Base-by-base conservation (phyloP, 2,113 vertebrate genomes). In the Brachionichthys hirsutus region DNA sequence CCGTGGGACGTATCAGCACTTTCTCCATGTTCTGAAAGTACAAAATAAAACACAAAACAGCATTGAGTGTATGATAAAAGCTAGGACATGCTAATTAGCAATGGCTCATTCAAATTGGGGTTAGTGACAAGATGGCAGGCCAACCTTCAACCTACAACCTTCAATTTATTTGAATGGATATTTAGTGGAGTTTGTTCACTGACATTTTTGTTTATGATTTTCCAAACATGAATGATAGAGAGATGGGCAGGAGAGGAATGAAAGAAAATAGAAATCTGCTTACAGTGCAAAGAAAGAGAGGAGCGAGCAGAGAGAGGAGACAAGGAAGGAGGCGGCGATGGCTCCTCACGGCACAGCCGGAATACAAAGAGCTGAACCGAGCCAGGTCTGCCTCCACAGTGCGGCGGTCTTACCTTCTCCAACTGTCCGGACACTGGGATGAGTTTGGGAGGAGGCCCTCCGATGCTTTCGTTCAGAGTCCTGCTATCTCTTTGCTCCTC, bases 1-100 rank as follows among this genome's bases (percentile, higher is more conserved):
- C 97, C 41, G 95, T 99, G 15, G 97, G 97, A 68, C 97, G 93
- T 64, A 99, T 98, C 79, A 99, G 83, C 12, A 94, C 94, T 89
- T 99, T 99, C 87, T 99, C 97, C 89, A 98, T 92, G 46, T 95
- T 98, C 97, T 99, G 89, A 76, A 30, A 30, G 24, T 30, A 30
- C 24, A 30, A 30, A 88, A 60, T 60, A 65, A 12, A 73, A 53
- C 54, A 67, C 43, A 55, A 73, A 14, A 52, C n/a, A n/a, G n/a
- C n/a, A n/a, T n/a, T n/a, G n/a, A n/a, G n/a, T n/a, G 34, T 65
- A n/a, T 66, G 41, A 74, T 52, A 60, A 62, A 62, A 41, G 61
- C 42, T 61, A 10, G 66, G 58, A 35, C 47, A 20, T n/a, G 15
- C 47, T 68, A 73, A 80, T 82, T 77, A 75, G 47, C 19, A 51